A percentile compares a stretch with the other conserved stretches of the same genome.
Conservation (phyloP, 2,797 vertebrate genomes). For the Rallus crepitans region DNA sequence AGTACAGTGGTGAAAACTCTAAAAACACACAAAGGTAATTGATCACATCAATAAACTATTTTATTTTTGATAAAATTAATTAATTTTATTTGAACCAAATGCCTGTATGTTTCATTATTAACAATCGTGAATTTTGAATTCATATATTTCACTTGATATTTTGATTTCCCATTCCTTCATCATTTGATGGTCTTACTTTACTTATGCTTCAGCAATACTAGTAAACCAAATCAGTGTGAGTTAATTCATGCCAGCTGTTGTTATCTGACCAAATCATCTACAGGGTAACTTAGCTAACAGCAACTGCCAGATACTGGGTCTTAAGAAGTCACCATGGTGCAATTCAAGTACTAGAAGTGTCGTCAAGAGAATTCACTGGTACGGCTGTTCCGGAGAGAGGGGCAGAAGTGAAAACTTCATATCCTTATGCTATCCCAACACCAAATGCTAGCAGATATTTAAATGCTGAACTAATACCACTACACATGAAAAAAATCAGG, state of each 20-base stretch:
- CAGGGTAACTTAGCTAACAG: not conserved
- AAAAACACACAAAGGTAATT: not conserved
- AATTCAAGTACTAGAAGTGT: not conserved
- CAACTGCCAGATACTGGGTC: not conserved
- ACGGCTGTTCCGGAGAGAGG: not conserved
- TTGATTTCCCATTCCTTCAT: not conserved
- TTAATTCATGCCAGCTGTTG: not conserved
- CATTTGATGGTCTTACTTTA: not conserved
- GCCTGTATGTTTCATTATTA: not conserved
- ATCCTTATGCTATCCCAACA: not conserved
- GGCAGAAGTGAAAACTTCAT: not conserved
- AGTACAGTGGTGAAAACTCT: not conserved
- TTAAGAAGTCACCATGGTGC: not conserved
- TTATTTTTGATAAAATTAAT: not conserved
- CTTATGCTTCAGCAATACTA: not conserved
- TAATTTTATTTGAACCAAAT: not conserved
- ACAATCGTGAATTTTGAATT: not conserved
- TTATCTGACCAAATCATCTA: not conserved
- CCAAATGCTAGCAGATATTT: not conserved
- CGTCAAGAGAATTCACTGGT: not conserved
- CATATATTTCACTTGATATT: not conserved
- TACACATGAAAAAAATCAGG: not conserved
- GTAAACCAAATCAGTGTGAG: not conserved
- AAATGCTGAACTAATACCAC: not conserved
- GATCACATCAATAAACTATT: not conserved